Evolutionary conservation across 1,140 invertebrate genomes (phyloP), one percentile per base, ranked within the genome.

Genomic region (Aphelenchoides fujianensis): DNA sequence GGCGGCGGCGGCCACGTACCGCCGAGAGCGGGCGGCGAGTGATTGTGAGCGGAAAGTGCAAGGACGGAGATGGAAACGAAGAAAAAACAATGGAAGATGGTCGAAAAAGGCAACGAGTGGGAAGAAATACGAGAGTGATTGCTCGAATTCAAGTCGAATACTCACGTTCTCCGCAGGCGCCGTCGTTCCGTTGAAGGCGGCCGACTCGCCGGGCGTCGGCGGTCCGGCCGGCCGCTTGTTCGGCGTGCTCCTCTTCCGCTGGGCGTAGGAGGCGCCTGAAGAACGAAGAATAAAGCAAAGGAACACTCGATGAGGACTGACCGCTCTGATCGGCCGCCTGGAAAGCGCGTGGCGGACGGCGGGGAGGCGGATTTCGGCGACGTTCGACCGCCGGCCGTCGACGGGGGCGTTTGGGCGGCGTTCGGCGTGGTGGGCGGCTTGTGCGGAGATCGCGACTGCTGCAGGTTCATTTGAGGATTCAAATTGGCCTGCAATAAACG

Each of bases 311-410:
- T 12, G 23, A 12, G 23, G 23, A 12, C 12, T 48, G 23, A 48
- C 23, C 23, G 12, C 12, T 48, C 23, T 48, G 41, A 48, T 48
- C 12, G 12, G 41, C 12, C 41, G n/a, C n/a, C n/a, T n/a, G n/a
- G n/a, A n/a, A n/a, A n/a, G n/a, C n/a, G n/a, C n/a, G n/a, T n/a
- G n/a, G n/a, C n/a, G n/a, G 62, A 16, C 7, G 67, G 67, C 3
- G 55, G 55, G 7, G 67, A 64, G 7, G 55, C 55, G 5, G 62
- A 68, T 28, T 68, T 64, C 5, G 62, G 59, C 19, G 62, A 12
- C 57, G 57, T 16, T 68, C 27, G n/a, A 7, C 66, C 57, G 36
- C 3, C 57, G 67, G 27, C 28, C 7, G 5, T 30, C 36, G 27
- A 7, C 3, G 9, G 5, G 23, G 71, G n/a, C 5, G 75, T 72